phyloP scores from a whole-genome alignment of 2,113 vertebrate species.

The Microcebus lehilahytsara region DNA sequence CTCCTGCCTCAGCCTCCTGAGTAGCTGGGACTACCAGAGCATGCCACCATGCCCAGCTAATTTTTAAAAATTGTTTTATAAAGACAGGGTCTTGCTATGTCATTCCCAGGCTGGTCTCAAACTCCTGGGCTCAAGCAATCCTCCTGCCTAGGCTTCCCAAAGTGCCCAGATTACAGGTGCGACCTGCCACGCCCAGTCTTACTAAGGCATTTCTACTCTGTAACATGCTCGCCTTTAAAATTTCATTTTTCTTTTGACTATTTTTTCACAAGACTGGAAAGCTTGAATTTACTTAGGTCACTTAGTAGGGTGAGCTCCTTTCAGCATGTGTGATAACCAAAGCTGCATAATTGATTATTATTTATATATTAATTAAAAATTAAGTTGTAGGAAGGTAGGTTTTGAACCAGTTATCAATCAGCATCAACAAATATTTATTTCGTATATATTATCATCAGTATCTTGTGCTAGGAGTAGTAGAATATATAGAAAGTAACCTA shows the following conservation, averaged over 20 bases:
- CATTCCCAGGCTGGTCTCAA: neutral
- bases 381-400: neutral
- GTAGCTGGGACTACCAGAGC: neutral
- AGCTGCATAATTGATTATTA: neutral
- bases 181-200: neutral
- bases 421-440: neutral
- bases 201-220: neutral
- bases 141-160: neutral
- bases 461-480: neutral
- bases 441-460: neutral
- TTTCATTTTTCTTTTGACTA: neutral
- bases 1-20: neutral
- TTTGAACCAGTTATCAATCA: neutral
- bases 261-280: neutral
- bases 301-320: neutral
- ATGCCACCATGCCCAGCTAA: neutral
- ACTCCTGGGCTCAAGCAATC: neutral
- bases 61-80: neutral
- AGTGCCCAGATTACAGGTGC: neutral
- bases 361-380: constrained; percentile 6
- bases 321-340: neutral
- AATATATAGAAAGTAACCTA: neutral
- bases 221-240: neutral
- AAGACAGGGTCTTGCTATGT: neutral
- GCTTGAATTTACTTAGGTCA: constrained; percentile 13